Evolutionary conservation across 2,113 vertebrate species (phyloP), one percentile per base, ranked within the genome.

Genomic region (Panthera leo): DNA sequence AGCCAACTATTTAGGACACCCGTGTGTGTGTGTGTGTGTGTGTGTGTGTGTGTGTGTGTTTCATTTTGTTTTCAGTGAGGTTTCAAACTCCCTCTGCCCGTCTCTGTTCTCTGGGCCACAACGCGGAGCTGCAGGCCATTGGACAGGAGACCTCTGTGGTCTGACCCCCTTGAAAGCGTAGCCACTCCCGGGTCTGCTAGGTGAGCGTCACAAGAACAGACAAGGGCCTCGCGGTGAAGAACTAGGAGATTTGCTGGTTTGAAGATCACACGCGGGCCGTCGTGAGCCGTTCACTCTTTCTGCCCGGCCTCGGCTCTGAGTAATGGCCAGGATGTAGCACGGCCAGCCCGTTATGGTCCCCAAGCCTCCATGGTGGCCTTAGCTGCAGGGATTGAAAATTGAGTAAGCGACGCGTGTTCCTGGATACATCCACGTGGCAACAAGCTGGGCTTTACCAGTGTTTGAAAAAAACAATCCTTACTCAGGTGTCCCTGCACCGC

Each of bases 361-460:
- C 12, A 53, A 1, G 45, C 79, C 70, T 45, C 58, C 1, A 1
- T 21, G 9, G 27, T 21, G 12, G 27, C 27, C 31, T 73, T 63
- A 88, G 42, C 86, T 61, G 21, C 16, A 51, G 58, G 79, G 16
- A 21, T n/a, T 1, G 4, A 67, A 86, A 58, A 39, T 48, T 4
- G 63, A 91, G 70, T 45, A 36, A 55, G 53, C 42, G 39, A 0
- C 29, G 85, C n/a, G n/a, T 34, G 9, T 68, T 85, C 25, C 39
- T 82, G n/a, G 42, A 91, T 85, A 9, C 4, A 58, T 58, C 61
- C 45, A 76, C 45, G 55, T 78, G 55, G 85, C n/a, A 31, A 23
- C 93, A 94, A 82, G 55, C 34, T 90, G 36, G 79, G 76, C 88
- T 68, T 79, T 94, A 91, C 67, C 85, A 73, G 34, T 70, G 79